These are phyloP conservation scores for Eucidaris tribuloides DNA, from an alignment of 35 echinoderm and acorn worm genomes.

Conservation along the genomic window DNA sequence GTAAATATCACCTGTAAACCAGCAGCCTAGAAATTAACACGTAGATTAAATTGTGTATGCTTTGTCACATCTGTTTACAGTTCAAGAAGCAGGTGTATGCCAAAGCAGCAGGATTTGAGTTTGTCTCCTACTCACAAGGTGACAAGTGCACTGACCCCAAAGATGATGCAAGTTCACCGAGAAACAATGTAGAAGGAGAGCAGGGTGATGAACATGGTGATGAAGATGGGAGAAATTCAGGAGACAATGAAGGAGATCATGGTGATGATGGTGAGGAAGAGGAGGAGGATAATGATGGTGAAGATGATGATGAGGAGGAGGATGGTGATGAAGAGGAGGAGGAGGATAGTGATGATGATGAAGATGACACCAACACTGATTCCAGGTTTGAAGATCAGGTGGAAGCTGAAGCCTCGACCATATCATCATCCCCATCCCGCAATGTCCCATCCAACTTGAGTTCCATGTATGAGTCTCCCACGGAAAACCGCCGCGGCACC, in stretches of 20 bases:
- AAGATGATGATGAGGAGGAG: not conserved
- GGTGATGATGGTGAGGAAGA: constrained; percentile 2
- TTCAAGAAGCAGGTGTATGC: constrained; percentile 80
- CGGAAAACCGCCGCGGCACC: constrained; percentile 65
- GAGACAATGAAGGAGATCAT: constrained; percentile 13
- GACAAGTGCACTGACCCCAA: not conserved
- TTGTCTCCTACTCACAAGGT: constrained; percentile 24
- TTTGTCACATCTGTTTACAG: constrained; percentile 22
- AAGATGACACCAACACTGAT: not conserved
- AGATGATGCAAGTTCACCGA: not conserved
- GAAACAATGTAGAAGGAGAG: not conserved
- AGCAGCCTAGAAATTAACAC: too few species aligned
- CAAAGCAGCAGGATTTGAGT: constrained; percentile 92
- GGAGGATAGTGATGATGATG: too few species aligned
- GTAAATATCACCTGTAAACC: not conserved
- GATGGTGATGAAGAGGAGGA: not conserved
- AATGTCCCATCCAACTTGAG: not conserved
- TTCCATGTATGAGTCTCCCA: constrained; percentile 36
- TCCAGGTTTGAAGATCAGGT: not conserved
- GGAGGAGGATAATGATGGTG: not conserved
- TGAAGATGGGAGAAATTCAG: not conserved
- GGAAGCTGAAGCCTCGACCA: not conserved
- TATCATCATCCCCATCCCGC: not conserved
- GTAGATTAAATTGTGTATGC: not conserved
- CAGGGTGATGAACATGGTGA: not conserved